Evolutionary conservation across 2,888 invertebrate genomes (phyloP).

Genomic region (Metallyticus violacea): DNA sequence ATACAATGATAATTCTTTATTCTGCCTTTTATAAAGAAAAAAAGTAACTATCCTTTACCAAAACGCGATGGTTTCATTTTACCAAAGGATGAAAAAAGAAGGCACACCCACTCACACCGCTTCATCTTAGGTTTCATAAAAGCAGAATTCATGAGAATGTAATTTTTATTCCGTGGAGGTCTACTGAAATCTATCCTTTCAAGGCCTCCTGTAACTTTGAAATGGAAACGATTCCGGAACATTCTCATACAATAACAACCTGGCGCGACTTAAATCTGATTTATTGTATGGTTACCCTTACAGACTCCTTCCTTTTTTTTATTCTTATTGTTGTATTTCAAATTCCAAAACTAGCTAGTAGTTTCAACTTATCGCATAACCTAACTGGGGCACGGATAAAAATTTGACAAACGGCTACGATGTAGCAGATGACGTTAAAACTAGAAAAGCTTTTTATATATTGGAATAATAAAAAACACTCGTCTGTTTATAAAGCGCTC

Average conservation of each 20-base stretch:
- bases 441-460: neutral
- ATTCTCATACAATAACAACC: constrained; percentile 2
- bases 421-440: too few species aligned
- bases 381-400: neutral
- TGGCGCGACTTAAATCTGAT: neutral
- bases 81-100: neutral
- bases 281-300: neutral
- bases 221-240: neutral
- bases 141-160: constrained; percentile 10
- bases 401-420: too few species aligned
- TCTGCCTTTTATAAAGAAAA: neutral
- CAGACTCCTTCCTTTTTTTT: too few species aligned
- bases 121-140: constrained; percentile 19
- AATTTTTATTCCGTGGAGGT: neutral
- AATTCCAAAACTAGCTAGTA: neutral
- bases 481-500: too few species aligned
- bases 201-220: neutral
- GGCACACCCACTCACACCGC: neutral
- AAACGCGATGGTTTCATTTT: constrained; percentile 10
- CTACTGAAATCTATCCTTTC: constrained; percentile 12
- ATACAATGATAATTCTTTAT: constrained; percentile 14
- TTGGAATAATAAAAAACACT: neutral
- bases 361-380: neutral
- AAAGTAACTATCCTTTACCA: neutral
- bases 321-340: neutral